Base-by-base conservation (phyloP, 2,113 vertebrate species). In the Ictidomys tridecemlineatus region DNA sequence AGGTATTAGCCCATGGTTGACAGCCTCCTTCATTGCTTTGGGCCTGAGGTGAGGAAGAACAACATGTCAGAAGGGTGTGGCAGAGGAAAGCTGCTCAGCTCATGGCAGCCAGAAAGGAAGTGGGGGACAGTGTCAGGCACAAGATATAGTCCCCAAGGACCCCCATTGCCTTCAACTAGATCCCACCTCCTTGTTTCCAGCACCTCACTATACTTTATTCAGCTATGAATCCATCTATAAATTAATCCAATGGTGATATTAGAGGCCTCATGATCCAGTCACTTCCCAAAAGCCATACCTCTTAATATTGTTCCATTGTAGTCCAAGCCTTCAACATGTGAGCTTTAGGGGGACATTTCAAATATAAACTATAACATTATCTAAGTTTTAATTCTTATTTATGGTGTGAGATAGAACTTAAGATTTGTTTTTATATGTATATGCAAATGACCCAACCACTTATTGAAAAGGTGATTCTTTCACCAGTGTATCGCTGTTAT, bases 391-490 rank as follows among this genome's bases (percentile, higher is more conserved):
- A 76, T 85, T 86, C 51, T 76, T 67, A 2, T 78, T 17, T 77
- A n/a, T 89, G 9, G 28, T 58, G 0, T 95, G 67, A 95, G 26
- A 37, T 48, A 82, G 78, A 95, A 76, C 45, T 91, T 61, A 80
- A 84, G 56, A 79, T 58, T 92, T 65, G 5, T 94, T 93, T 96
- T 86, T 34, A 6, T 74, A 63, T 85, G 8, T 82, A 28, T 42
- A 6, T 70, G 11, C 51, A 92, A 4, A 16, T 58, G 26, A 85
- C 32, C 34, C 32, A 74, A 78, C 37, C 45, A 30, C 94, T 85
- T 92, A 82, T 48, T 22, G 5, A 42, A 72, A 82, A 89, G 10
- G 0, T 42, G 83, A 42, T 90, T 11, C 63, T 93, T 67, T 86
- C 24, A 53, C 28, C n/a, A 51, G 13, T 83, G 4, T 5, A 28